Base-by-base conservation (phyloP, 2,113 vertebrate genomes). In the Balaeniceps rex region DNA sequence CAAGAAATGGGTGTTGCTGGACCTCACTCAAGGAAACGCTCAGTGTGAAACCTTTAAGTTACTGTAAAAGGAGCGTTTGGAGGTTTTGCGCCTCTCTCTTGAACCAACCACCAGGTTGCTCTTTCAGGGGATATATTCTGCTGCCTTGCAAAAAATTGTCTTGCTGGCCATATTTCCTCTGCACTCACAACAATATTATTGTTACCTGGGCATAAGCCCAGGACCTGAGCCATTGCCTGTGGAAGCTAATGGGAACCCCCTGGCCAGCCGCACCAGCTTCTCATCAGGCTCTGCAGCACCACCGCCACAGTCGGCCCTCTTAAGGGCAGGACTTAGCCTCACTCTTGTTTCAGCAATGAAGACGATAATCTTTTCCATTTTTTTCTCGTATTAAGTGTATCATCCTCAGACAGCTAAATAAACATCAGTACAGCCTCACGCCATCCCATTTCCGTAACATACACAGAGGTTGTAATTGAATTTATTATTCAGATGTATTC, bases 401-500 rank as follows among this genome's bases (percentile, higher is more conserved):
- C 23, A 47, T 64, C 42, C n/a, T 88, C 61, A 83, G 78, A 57
- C 19, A 80, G 29, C 22, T 68, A 63, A 87, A 89, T 68, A 89
- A 87, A 71, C 33, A 34, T 55, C 51, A 82, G 12, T 34, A n/a
- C 31, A 51, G 46, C 38, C 36, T 81, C 23, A 9, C 64, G 36
- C 66, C 42, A 82, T 71, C 55, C 52, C 46, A 57, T 83, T 91
- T 93, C 31, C 21, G 5, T 82, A 87, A 84, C 14, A 44, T n/a
- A 75, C 29, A 60, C 19, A 64, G 31, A 36, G 19, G 29, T 63
- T 89, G 44, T 68, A 79, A 79, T 7, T 87, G 16, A 87, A 44
- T 90, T 94, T 94, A 72, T 94, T 93, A 82, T 89, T 96, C 84
- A 85, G 66, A 85, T 91, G 44, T 82, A 83, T 87, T 92, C 64